Evolutionary conservation across 2,888 invertebrate species (phyloP), one percentile per base, ranked within the genome.

Genomic region (Agrenia bidenticulata): DNA sequence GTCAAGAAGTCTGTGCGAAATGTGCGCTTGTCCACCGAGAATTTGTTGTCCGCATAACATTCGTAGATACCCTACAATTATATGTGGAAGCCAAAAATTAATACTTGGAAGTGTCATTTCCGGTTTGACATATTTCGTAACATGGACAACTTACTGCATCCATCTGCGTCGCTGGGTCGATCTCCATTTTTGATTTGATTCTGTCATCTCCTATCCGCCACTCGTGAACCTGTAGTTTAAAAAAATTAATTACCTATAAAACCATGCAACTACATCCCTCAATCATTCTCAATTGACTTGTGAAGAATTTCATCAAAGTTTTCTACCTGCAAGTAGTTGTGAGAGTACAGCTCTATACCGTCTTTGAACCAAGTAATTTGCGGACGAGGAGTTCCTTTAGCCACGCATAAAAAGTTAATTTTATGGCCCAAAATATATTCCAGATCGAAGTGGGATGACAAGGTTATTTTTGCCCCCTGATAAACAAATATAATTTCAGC

Each of bases 101-200:
- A n/a, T n/a, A n/a, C n/a, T n/a, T n/a, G n/a, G n/a, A n/a, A n/a
- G n/a, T n/a, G n/a, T n/a, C n/a, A n/a, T n/a, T n/a, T n/a, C n/a
- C n/a, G n/a, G n/a, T n/a, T n/a, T n/a, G n/a, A n/a, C n/a, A n/a
- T n/a, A n/a, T n/a, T n/a, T n/a, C n/a, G n/a, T n/a, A n/a, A 39
- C 39, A 39, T 17, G 9, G 13, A 80, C 94, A 94, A 19, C 92
- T 88, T n/a, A 94, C 94, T 13, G 93, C 93, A 79, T 94, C 94
- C 93, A 93, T 94, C 82, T 94, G 94, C 2, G 94, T 92, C 0
- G 94, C 94, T 11, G 94, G 94, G 80, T 94, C 94, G 56, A 94
- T 94, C 83, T 94, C 94, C 77, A 94, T 85, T 83, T 94, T 94
- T 26, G 92, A 92, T 80, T 94, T 94, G 42, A 94, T 89, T 76